phyloP scores from a whole-genome alignment of 2,797 vertebrate genomes.

The Anguilla obscura region DNA sequence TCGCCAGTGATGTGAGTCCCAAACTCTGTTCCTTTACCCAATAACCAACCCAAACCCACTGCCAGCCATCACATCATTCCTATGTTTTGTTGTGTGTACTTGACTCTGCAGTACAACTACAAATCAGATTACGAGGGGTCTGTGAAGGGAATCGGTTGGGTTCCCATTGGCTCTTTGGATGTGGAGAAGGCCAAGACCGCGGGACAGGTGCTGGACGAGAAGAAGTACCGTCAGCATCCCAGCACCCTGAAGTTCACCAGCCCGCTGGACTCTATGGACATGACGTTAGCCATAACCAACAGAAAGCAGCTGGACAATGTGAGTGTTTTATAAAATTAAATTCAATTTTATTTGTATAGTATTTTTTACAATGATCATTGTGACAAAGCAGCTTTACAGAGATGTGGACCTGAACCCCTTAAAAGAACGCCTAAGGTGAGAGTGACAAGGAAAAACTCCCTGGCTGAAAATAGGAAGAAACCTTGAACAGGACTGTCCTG shows the following conservation, averaged over 20 bases:
- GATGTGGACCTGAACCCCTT: no score
- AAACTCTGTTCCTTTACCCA: neutral
- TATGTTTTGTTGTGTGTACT: neutral
- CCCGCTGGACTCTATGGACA: conserved; percentile 86
- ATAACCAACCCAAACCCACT: neutral
- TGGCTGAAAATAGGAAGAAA: no score
- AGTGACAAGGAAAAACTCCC: no score
- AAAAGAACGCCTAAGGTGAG: no score
- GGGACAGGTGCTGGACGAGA: conserved; percentile 81
- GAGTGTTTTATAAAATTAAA: conserved; percentile 44
- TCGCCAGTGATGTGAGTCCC: conserved; percentile 6
- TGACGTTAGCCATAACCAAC: conserved; percentile 86
- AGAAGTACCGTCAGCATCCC: conserved; percentile 89
- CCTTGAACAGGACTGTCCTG: no score
- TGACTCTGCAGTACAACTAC: conserved; percentile 82
- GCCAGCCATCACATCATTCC: neutral
- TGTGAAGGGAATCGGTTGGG: conserved; percentile 86
- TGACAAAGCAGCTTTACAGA: no score
- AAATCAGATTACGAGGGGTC: conserved; percentile 86
- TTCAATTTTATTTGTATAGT: no score
- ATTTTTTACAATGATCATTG: no score
- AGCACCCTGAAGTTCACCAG: conserved; percentile 86
- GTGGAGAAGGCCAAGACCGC: conserved; percentile 90
- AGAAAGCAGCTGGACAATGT: conserved; percentile 85
- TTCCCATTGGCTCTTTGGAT: conserved; percentile 90